Base-by-base conservation (phyloP, 2,797 vertebrate species). In the Xenops minutus region DNA sequence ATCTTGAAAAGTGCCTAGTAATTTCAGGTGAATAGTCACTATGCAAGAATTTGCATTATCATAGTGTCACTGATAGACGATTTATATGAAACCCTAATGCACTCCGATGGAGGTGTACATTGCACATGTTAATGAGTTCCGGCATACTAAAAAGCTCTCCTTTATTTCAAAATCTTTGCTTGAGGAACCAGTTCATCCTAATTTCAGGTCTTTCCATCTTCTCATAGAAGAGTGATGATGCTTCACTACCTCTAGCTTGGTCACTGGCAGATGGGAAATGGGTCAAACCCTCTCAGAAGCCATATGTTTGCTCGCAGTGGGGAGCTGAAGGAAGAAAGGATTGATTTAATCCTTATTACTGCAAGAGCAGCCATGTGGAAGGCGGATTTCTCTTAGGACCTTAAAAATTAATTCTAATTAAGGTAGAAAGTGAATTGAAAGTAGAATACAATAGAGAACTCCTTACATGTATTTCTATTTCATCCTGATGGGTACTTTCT, bases 211-310 rank as follows among this genome's bases (percentile, higher is more conserved):
- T 85, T 68, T 68, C 37, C 19, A 9, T 44, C 39, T 52, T 87
- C 27, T 75, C 4, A 5, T 48, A 59, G 63, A 63, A 46, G 29
- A 21, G 29, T 49, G 66, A 44, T 8, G 9, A 17, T 75, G 39
- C 12, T 86, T 82, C 58, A 21, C 41, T 92, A 32, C 37, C 63
- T 77, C 52, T 49, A 15, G 37, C 67, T 79, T 92, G 90, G 93
- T 62, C 71, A 32, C 67, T 82, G 68, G 90, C 96, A 96, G 93
- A 95, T 95, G 95, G 93, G 83, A 94, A 94, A 80, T 74, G 84
- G 91, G 92, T 95, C 86, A 85, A 58, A 91, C 52, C 26, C 59
- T 89, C 86, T 88, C 82, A 96, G 72, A 93, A 93, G 63, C 94
- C 92, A 12, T 97, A 93, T 95, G 94, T 46, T 89, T 79, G 48